Percentiles rank a stretch among this genome's conserved stretches.
phyloP scores from a whole-genome alignment of 2,113 vertebrate species.

The Meles meles region DNA sequence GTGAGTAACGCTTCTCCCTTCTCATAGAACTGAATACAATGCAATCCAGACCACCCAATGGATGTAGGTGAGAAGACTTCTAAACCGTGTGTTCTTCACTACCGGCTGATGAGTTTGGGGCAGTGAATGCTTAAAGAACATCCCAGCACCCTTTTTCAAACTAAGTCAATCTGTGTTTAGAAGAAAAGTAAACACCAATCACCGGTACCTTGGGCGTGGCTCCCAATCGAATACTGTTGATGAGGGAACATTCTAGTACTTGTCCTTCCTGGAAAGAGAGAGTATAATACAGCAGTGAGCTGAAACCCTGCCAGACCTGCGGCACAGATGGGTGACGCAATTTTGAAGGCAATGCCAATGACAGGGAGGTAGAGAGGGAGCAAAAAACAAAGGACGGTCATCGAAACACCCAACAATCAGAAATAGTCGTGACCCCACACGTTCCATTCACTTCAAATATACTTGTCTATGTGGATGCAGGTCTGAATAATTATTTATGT shows the following conservation, averaged over 20 bases:
- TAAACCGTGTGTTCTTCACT: background rate
- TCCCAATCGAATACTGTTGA: conserved; percentile 96
- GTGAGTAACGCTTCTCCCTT: background rate
- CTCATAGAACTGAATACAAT: background rate
- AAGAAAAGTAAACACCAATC: background rate
- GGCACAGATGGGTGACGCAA: background rate
- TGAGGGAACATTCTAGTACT: conserved; percentile 96
- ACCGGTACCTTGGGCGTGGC: conserved; percentile 90
- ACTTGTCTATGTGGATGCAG: background rate
- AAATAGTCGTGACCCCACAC: background rate
- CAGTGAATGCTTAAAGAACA: background rate
- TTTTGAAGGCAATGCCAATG: background rate
- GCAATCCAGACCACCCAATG: background rate
- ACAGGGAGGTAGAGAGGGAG: background rate
- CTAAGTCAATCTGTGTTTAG: conserved; percentile 24
- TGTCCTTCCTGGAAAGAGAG: conserved; percentile 92
- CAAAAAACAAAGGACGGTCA: background rate
- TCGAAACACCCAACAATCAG: background rate
- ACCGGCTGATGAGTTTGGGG: background rate
- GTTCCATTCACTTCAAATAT: background rate
- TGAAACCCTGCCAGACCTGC: conserved; percentile 6
- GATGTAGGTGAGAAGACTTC: background rate
- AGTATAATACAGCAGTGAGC: background rate
- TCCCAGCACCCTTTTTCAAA: background rate
- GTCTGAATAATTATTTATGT: background rate